phyloP scores from a whole-genome alignment of 1,140 invertebrate genomes.

The Atta cephalotes region DNA sequence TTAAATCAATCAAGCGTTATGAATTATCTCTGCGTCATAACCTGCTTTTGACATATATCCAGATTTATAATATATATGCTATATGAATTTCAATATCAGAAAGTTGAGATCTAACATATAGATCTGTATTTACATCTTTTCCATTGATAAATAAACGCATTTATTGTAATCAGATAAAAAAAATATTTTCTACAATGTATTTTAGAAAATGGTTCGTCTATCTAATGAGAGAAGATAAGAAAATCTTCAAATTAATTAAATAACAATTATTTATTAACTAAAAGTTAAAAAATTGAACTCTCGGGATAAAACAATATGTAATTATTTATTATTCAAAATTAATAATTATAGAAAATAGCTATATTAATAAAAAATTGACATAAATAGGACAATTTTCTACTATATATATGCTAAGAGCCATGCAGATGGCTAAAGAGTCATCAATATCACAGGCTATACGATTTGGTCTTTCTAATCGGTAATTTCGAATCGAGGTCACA shows the following conservation, averaged over 20 bases:
- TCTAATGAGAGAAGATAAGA: not conserved
- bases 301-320: too few species aligned
- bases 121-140: too few species aligned
- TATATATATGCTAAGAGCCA: not conserved
- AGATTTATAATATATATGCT: not conserved
- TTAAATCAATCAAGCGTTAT: constrained; percentile 15
- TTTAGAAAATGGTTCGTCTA: not conserved
- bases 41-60: constrained; percentile 10
- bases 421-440: not conserved
- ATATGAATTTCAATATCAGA: not conserved
- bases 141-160: too few species aligned
- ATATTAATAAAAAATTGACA: not conserved
- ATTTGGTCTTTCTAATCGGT: not conserved
- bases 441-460: not conserved
- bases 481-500: not conserved
- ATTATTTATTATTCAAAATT: not conserved
- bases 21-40: constrained; percentile 16
- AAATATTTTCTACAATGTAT: not conserved
- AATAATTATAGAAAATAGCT: constrained; percentile 4
- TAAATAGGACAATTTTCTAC: not conserved
- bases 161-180: not conserved
- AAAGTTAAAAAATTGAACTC: too few species aligned
- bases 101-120: not conserved
- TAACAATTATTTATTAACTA: not conserved
- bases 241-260: not conserved